A percentile compares a stretch with the other conserved stretches of the same genome.
These are phyloP conservation scores for Campoletis sonorensis DNA, from an alignment of 1,140 invertebrate genomes.

Conservation along the genomic window DNA sequence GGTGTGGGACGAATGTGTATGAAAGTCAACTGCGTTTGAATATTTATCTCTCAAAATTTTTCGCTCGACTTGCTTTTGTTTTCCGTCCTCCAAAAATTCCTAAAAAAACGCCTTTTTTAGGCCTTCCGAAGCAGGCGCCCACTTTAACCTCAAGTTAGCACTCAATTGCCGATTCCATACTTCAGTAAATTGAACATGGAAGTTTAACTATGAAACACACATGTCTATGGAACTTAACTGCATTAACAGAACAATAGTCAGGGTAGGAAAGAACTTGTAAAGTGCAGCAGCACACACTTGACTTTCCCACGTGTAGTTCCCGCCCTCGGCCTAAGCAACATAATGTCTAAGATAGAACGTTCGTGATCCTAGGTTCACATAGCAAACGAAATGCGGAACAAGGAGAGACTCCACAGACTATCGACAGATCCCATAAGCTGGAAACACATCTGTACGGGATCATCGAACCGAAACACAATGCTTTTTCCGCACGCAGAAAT, in stretches of 20 bases:
- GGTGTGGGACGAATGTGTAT: no score
- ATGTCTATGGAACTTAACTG: background rate
- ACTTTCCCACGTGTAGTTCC: conserved; percentile 71
- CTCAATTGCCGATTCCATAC: no score
- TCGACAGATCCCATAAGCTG: background rate
- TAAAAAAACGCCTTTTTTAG: no score
- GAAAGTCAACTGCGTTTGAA: no score
- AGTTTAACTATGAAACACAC: no score
- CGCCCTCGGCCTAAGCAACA: background rate
- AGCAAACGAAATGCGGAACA: conserved; percentile 47
- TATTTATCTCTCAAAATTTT: no score
- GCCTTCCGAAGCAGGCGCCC: no score
- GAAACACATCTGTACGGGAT: background rate
- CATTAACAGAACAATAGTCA: background rate
- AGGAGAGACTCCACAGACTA: background rate
- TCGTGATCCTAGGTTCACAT: background rate
- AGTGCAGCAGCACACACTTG: conserved; percentile 61
- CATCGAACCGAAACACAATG: background rate
- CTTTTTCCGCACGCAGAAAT: background rate
- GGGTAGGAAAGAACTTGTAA: background rate
- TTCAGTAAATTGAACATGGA: no score
- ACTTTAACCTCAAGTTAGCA: no score
- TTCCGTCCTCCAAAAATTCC: no score
- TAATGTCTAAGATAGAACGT: background rate
- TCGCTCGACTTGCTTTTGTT: no score